Conservation (phyloP, 2,888 invertebrate genomes). For the Ectobius pallidus region DNA sequence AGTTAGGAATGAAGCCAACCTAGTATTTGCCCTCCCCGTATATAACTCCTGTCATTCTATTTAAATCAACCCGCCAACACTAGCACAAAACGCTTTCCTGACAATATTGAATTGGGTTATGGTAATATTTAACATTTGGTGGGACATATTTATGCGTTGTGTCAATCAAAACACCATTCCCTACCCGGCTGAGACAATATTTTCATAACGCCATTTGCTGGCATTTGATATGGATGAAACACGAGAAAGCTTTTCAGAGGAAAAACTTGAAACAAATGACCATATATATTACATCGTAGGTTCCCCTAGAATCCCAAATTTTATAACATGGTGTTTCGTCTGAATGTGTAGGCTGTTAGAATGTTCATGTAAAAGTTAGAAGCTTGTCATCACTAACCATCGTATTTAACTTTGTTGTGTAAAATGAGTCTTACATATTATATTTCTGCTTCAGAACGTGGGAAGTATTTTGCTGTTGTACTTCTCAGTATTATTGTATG, state of each 20-base stretch:
- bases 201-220: conserved; percentile 10
- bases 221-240: conserved; percentile 9
- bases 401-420: not conserved
- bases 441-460: no score
- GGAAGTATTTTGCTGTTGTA: no score
- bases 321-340: not conserved
- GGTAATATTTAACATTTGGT: conserved; percentile 32
- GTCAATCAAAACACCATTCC: conserved; percentile 17
- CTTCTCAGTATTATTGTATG: no score
- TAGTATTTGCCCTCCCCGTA: not conserved
- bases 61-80: conserved; percentile 2
- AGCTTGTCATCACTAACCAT: no score
- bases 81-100: conserved; percentile 6
- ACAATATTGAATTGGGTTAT: conserved; percentile 34
- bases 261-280: conserved; percentile 18
- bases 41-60: not conserved
- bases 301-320: not conserved
- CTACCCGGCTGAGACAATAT: conserved; percentile 16
- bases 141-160: conserved; percentile 21
- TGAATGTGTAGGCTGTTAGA: not conserved
- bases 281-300: not conserved
- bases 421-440: not conserved
- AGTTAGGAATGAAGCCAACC: not conserved
- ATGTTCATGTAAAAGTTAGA: no score
- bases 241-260: conserved; percentile 21